Percentiles rank a stretch among this genome's conserved stretches.
Evolutionary conservation across 2,888 invertebrate genomes (phyloP).

Genomic region (Cryptops parisi): DNA sequence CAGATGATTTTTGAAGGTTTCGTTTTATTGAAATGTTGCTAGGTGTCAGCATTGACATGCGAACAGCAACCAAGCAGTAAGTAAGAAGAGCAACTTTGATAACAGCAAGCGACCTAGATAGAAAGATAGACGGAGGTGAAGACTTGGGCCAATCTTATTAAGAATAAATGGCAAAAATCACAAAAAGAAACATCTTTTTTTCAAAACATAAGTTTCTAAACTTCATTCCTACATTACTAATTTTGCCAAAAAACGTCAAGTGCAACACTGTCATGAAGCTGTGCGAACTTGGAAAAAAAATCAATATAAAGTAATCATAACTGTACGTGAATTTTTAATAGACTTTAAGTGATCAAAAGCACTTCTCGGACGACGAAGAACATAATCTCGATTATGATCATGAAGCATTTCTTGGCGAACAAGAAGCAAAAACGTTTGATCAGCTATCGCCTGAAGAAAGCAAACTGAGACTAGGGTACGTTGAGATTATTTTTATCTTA

Average conservation of each 20-base stretch:
- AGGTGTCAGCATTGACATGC: too few species aligned
- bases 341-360: conserved; percentile 60
- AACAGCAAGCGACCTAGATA: neutral
- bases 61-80: too few species aligned
- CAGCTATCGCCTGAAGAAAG: conserved; percentile 91
- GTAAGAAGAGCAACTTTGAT: too few species aligned
- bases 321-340: conserved; percentile 28
- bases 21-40: too few species aligned
- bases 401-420: conserved; percentile 91
- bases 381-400: conserved; percentile 90
- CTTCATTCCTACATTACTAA: neutral
- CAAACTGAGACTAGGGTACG: conserved; percentile 64
- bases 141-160: too few species aligned
- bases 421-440: conserved; percentile 79
- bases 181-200: too few species aligned
- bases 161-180: too few species aligned
- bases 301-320: neutral
- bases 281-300: neutral
- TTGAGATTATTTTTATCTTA: neutral
- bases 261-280: neutral
- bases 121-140: too few species aligned
- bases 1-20: too few species aligned
- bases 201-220: too few species aligned
- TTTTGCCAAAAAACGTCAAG: neutral
- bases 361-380: conserved; percentile 49